phyloP scores from a whole-genome alignment of 2,888 invertebrate genomes.

The Heliothis peltigera region DNA sequence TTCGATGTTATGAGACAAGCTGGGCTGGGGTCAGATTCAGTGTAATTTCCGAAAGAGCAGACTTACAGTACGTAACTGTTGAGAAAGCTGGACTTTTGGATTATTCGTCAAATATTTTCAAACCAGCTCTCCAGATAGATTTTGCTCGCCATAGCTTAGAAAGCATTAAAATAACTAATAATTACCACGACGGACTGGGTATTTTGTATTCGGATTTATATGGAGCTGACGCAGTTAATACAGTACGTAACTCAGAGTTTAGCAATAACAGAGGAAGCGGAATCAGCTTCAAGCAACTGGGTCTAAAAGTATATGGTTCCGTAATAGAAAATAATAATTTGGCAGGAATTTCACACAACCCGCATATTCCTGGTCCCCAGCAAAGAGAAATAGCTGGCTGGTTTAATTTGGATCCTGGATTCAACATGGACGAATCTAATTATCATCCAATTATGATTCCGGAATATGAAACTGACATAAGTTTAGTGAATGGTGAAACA shows the following conservation, averaged over 20 bases:
- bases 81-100: slow-evolving; percentile 98
- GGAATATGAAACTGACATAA: slow-evolving; percentile 90
- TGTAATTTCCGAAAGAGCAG: slow-evolving; percentile 95
- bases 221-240: slow-evolving; percentile 94
- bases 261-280: slow-evolving; percentile 96
- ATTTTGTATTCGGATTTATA: slow-evolving; percentile 98
- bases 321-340: slow-evolving; percentile 95
- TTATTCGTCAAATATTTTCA: slow-evolving; percentile 96
- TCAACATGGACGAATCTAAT: slow-evolving; percentile 91
- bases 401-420: slow-evolving; percentile 93
- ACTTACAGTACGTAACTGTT: slow-evolving; percentile 96
- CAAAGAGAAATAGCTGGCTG: slow-evolving; percentile 98
- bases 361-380: slow-evolving; percentile 94
- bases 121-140: slow-evolving; percentile 96
- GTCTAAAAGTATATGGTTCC: slow-evolving; percentile 94
- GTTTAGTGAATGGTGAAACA: slow-evolving; percentile 93
- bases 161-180: slow-evolving; percentile 94
- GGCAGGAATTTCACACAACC: slow-evolving; percentile 98
- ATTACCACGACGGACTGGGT: slow-evolving; percentile 97
- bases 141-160: slow-evolving; percentile 95
- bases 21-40: slow-evolving; percentile 98
- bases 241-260: slow-evolving; percentile 95
- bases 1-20: slow-evolving; percentile 96
- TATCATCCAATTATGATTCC: slow-evolving; percentile 94
- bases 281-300: slow-evolving; percentile 96